Evolutionary conservation across 2,888 invertebrate species (phyloP), one percentile per base, ranked within the genome.

Genomic region (Fabriciana adippe): DNA sequence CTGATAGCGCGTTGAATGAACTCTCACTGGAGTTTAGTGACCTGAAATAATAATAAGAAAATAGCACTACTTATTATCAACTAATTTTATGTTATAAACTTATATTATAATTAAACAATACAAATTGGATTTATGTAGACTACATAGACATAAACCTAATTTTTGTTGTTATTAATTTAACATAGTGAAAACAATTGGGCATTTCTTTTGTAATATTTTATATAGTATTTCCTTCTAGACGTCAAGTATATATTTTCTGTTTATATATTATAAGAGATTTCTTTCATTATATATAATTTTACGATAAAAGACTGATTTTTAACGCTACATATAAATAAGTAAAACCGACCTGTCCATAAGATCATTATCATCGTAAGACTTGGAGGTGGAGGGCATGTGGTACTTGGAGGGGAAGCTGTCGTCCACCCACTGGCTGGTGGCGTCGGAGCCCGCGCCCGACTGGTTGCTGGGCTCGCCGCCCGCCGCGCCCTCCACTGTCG

Each of bases 341-440:
- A 8, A 5, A 35, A 57, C 70, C 14, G 45, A 87, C 76, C 76
- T 79, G 74, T 90, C 90, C 87, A 89, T 88, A 2, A 79, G 73
- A 54, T 91, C 90, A 72, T 82, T 81, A 68, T 90, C 90, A 55
- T 90, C 90, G 79, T 88, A 90, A 1, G 81, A 82, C 62, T 89
- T 90, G 18, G 89, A 87, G 0, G 89, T 86, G 67, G 88, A 87
- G 0, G 88, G 89, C 71, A 84, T 81, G 73, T 86, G 84, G 80
- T 87, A 89, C 75, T 84, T 84, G 75, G 83, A 83, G 41, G 86
- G 91, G 84, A 92, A 92, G 78, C 92, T 91, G 83, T 93, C 93
- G 81, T 92, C 93, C 72, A 93, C 91, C 93, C 93, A 93, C 70
- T 92, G 92, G 80, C 90, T 90, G 73, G 92, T 93, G 26, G 93